Evolutionary conservation across 2,797 vertebrate species (phyloP).

Genomic region (Manis crassicaudata): DNA sequence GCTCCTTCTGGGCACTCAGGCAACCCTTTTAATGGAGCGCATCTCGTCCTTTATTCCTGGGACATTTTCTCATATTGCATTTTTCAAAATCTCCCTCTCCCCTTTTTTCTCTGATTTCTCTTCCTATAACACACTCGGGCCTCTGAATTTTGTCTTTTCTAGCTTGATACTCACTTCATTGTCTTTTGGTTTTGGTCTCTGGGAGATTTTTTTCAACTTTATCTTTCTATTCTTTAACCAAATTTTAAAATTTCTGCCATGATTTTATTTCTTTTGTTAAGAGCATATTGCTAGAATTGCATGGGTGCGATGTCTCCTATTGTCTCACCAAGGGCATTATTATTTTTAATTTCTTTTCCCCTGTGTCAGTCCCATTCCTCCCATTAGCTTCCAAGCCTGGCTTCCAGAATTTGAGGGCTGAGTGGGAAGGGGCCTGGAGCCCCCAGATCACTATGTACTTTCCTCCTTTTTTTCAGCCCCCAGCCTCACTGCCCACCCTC

Average conservation of each 20-base stretch:
- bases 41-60: neutral
- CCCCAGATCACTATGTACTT: fast-evolving
- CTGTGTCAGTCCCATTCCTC: neutral
- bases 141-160: neutral
- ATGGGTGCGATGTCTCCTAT: fast-evolving
- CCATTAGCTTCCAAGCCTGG: neutral
- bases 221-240: neutral
- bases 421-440: neutral
- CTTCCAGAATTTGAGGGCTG: neutral
- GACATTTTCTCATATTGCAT: neutral
- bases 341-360: too few species aligned
- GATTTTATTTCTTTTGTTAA: neutral
- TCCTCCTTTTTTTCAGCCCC: neutral
- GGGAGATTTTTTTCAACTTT: neutral
- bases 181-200: neutral
- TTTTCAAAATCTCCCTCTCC: too few species aligned
- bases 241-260: neutral
- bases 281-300: neutral
- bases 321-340: neutral
- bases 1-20: neutral
- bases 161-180: neutral
- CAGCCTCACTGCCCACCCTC: neutral
- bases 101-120: neutral
- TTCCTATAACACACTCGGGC: neutral
- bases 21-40: neutral